Evolutionary conservation across 1,140 invertebrate species (phyloP), one percentile per base, ranked within the genome.

Genomic region (Thaumatotibia leucotreta): DNA sequence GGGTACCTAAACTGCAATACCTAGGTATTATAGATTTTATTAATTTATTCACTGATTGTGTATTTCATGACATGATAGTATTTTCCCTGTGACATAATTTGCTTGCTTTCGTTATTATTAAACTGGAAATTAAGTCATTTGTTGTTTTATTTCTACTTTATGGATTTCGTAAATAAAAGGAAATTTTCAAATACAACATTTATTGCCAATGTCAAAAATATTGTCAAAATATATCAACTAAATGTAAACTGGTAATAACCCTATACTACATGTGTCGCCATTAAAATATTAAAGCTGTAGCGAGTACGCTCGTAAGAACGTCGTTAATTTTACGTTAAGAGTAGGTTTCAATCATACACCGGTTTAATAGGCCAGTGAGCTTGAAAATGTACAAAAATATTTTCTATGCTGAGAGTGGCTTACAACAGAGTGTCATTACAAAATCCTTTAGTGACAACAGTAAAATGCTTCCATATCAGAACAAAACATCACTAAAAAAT

Each of bases 211-310:
- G n/a, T 11, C 11, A 58, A 58, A 54, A 27, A 58, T 58, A 58
- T 58, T 54, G 23, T 29, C 14, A 50, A 58, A n/a, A 69, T 32
- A 39, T 35, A 58, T 29, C 4, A 24, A 58, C 24, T 58, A 27
- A 45, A 63, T 39, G 65, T 63, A 65, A 65, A 63, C 52, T 63
- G 29, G 14, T 32, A 69, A 64, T 64, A 29, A 29, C 6, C 27
- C 27, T 29, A 39, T 39, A 45, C 33, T 29, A 62, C 33, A 39
- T 66, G 65, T 68, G n/a, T n/a, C n/a, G n/a, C n/a, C 69, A 52
- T 72, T 69, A 67, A 77, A 61, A 61, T 11, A 35, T 45, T 67
- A 22, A 72, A 74, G 77, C 76, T 76, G 17, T 45, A 45, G 39
- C 35, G 35, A 39, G 4, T 39, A 39, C n/a, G 35, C 35, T 14